Percentiles rank a stretch among this genome's conserved stretches.
phyloP scores from a whole-genome alignment of 2,888 invertebrate genomes.

The Xylocampa areola region DNA sequence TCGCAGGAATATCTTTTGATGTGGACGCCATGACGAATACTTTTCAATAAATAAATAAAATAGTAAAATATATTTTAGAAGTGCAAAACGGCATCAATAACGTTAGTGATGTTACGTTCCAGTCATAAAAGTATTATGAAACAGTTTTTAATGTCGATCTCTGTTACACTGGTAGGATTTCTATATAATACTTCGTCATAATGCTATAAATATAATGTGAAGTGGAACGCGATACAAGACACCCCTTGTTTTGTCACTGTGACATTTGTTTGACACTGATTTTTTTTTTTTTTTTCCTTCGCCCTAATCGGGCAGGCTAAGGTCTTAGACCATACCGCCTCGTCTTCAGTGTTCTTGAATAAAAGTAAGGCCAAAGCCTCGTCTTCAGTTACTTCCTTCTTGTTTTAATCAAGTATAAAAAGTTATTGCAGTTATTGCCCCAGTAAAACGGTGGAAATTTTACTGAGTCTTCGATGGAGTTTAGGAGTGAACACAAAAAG shows the following conservation, averaged over 20 bases:
- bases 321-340: no score
- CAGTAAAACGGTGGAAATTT: no score
- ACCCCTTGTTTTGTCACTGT: slow-evolving; percentile 42
- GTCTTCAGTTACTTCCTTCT: no score
- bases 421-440: no score
- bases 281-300: no score
- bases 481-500: no score
- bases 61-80: slow-evolving; percentile 44
- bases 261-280: slow-evolving; percentile 17
- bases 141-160: slow-evolving; percentile 6
- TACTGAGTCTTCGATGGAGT: no score
- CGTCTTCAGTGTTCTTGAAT: no score
- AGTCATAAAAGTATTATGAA: slow-evolving; percentile 1
- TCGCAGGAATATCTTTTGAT: slow-evolving; percentile 72
- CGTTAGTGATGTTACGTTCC: slow-evolving; percentile 24
- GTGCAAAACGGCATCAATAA: slow-evolving; percentile 49
- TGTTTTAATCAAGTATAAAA: no score
- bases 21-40: slow-evolving; percentile 78
- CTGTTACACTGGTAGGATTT: slow-evolving; percentile 3
- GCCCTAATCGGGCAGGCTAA: no score
- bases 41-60: slow-evolving; percentile 38
- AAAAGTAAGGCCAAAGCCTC: no score
- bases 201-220: neutral
- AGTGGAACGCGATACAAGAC: slow-evolving; percentile 34
- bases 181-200: neutral